These are phyloP conservation scores for Plebejus anna DNA, from an alignment of 2,888 invertebrate genomes.

Conservation along the genomic window DNA sequence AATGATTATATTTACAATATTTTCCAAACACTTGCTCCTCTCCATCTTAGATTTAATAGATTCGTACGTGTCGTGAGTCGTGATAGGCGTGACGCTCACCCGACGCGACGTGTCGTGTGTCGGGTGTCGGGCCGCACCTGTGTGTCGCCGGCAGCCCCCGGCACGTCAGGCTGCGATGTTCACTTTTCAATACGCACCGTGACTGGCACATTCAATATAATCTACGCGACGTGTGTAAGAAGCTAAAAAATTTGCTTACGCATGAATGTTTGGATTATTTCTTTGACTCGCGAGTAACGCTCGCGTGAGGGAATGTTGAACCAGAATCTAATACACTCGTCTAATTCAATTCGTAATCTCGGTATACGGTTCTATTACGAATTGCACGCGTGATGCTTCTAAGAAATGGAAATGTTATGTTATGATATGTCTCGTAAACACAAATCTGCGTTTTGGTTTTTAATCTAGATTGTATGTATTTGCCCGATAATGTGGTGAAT, in stretches of 20 bases:
- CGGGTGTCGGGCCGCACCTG: background rate
- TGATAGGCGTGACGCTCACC: background rate
- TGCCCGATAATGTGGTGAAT: too few species aligned
- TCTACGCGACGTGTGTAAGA: constrained; percentile 13
- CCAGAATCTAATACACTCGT: background rate
- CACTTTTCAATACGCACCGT: background rate
- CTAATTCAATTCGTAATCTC: constrained; percentile 7
- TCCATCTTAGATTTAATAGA: background rate
- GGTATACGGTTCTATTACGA: background rate
- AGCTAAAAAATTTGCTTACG: constrained; percentile 11
- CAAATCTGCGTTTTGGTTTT: too few species aligned
- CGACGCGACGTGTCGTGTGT: background rate
- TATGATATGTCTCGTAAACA: background rate
- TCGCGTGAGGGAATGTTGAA: background rate
- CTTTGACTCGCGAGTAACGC: background rate
- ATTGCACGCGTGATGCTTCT: background rate
- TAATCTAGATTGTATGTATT: too few species aligned
- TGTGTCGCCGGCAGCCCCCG: background rate
- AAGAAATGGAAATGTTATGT: background rate
- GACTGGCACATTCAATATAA: constrained; percentile 18
- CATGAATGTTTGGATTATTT: constrained; percentile 15
- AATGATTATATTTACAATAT: background rate
- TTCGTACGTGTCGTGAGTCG: background rate
- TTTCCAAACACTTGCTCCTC: background rate
- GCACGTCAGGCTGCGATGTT: background rate